Base-by-base conservation (phyloP, 2,888 invertebrate genomes). In the Subacronicta megacephala region DNA sequence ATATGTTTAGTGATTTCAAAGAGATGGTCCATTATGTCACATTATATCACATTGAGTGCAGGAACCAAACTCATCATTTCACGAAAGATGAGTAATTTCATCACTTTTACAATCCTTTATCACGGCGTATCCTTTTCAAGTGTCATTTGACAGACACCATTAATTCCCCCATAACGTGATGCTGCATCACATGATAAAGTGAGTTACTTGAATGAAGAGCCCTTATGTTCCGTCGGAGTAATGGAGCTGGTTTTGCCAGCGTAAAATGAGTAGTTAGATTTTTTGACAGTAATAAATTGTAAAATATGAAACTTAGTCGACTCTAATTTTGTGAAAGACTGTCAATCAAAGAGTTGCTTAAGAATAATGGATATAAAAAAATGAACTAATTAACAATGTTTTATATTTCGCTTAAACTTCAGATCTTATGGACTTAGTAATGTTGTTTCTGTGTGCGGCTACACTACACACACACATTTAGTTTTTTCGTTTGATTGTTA, bases 81-180 rank as follows among this genome's bases (percentile, higher is more conserved):
- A 51, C 35, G 12, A 23, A 42, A 66, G 53, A 72, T 65, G 67
- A 72, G 68, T 76, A 67, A 75, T 68, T 71, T 53, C 59, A 65
- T 65, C 55, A 47, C 63, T 62, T 63, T 62, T 49, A 73, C 62
- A 72, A 75, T 72, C 72, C 77, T 79, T 69, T 75, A 71, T 70
- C 66, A 52, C 47, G 46, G 52, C 68, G 65, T 78, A 72, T 78
- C 72, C 51, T 46, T 72, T 76, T 77, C 75, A 72, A 72, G 72
- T 74, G 75, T 59, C 63, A 77, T 78, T 79, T 78, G 77, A 80
- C 80, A 80, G 77, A 54, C 46, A 46, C 72, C 79, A 81, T 83
- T 83, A 83, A 83, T 82, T 79, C 65, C 49, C 46, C 62, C 67
- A 72, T 77, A 77, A 76, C 71, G 54, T 49, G 72, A 61, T 68